Evolutionary conservation across 2,888 invertebrate species (phyloP).

Genomic region (Synanthedon myopaeformis): DNA sequence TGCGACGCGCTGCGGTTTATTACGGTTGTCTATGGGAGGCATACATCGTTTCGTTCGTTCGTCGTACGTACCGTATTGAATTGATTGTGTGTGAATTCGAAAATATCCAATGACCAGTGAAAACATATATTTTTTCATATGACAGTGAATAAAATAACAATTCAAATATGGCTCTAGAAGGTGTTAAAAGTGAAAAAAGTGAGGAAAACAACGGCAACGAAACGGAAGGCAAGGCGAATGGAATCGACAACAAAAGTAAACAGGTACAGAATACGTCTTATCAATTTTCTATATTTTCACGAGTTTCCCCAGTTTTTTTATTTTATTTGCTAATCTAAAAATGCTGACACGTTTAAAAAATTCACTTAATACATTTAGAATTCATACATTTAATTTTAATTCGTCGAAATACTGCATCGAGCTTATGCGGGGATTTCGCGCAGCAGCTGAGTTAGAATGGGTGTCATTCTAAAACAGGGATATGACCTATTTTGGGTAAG

Average conservation of each 20-base stretch:
- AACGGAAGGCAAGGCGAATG: slow-evolving; percentile 66
- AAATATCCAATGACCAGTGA: slow-evolving; percentile 42
- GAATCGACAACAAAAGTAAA: slow-evolving; percentile 71
- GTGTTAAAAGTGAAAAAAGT: slow-evolving; percentile 68
- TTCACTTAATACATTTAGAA: too few relatives aligned
- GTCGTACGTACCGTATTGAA: slow-evolving; percentile 44
- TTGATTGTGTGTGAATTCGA: slow-evolving; percentile 31
- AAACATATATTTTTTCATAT: slow-evolving; percentile 46
- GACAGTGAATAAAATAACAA: slow-evolving; percentile 58
- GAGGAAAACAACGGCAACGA: slow-evolving; percentile 66
- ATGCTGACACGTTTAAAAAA: too few relatives aligned
- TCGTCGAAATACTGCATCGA: slow-evolving; percentile 15
- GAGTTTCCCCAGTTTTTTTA: neutral
- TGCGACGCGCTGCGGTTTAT: slow-evolving; percentile 20
- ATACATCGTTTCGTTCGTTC: slow-evolving; percentile 20
- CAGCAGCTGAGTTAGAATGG: slow-evolving; percentile 26
- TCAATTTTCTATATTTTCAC: slow-evolving; percentile 15
- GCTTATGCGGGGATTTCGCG: slow-evolving; percentile 30
- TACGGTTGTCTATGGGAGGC: slow-evolving; percentile 51
- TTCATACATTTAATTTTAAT: neutral
- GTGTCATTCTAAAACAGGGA: slow-evolving; percentile 44
- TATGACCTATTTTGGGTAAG: slow-evolving; percentile 59
- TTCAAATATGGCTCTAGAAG: slow-evolving; percentile 66
- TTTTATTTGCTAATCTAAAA: neutral
- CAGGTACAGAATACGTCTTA: slow-evolving; percentile 42